Conservation (phyloP, 1,140 invertebrate species). For the Dendroctonus valens region DNA sequence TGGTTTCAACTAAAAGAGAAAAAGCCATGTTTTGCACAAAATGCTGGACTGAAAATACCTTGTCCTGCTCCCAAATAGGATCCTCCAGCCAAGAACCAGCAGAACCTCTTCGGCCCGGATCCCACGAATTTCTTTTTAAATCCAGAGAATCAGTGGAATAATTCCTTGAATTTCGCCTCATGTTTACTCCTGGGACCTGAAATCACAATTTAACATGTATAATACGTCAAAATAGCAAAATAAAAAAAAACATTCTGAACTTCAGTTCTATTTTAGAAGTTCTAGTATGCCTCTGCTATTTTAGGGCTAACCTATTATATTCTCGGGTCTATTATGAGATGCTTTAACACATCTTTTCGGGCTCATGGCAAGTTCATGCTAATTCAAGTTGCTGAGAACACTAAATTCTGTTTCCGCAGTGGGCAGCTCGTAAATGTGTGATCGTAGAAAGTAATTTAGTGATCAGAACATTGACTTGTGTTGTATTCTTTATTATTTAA, state of each 20-base stretch:
- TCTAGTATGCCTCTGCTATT: no score
- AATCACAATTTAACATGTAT: neutral
- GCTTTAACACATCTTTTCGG: slow-evolving; percentile 2
- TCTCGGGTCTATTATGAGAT: no score
- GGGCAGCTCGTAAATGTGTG: no score
- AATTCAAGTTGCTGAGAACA: no score
- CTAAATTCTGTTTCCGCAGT: no score
- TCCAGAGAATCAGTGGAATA: slow-evolving; percentile 72
- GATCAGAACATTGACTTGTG: no score
- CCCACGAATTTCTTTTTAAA: slow-evolving; percentile 67
- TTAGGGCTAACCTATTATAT: no score
- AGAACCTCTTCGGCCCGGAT: slow-evolving; percentile 61
- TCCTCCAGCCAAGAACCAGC: slow-evolving; percentile 52
- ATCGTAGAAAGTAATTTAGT: no score
- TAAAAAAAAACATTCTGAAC: no score
- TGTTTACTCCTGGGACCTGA: slow-evolving; percentile 35
- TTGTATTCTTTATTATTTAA: no score
- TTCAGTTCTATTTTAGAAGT: no score
- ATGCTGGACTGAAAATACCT: slow-evolving; percentile 22
- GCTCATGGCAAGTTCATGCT: slow-evolving; percentile 11
- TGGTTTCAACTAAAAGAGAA: neutral
- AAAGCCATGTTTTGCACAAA: neutral
- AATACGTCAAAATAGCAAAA: no score
- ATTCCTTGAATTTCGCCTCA: slow-evolving; percentile 49
- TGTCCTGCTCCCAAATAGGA: slow-evolving; percentile 55